Evolutionary conservation across 1,140 invertebrate genomes (phyloP).

Genomic region (Drosophila chauvacae): DNA sequence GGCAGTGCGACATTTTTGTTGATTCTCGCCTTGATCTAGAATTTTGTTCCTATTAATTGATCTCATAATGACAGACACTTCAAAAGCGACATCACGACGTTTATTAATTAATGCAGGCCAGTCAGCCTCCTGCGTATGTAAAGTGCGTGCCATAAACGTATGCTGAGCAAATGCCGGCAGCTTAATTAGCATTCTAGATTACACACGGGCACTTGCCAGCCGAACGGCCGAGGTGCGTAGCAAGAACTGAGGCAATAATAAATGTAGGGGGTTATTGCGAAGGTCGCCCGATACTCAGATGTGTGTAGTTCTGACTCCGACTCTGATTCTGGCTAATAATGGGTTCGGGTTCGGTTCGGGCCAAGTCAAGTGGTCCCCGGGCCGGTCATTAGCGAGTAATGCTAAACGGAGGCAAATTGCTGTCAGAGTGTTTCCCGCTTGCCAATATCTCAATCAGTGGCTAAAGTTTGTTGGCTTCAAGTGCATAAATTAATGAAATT

Average conservation of each 20-base stretch:
- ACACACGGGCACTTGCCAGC: constrained; percentile 31
- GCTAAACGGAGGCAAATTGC: constrained; percentile 62
- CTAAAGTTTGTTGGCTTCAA: constrained; percentile 38
- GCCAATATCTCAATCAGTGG: constrained; percentile 44
- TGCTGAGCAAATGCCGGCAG: constrained; percentile 75
- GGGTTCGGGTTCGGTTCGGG: constrained; percentile 25
- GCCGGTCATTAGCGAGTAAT: constrained; percentile 46
- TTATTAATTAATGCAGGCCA: constrained; percentile 80
- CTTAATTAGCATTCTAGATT: constrained; percentile 84
- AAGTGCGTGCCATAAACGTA: constrained; percentile 60
- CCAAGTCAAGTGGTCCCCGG: constrained; percentile 27
- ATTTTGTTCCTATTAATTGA: constrained; percentile 84
- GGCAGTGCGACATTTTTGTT: constrained; percentile 78
- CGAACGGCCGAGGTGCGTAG: constrained; percentile 51
- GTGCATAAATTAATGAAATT: constrained; percentile 74
- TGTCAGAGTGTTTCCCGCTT: constrained; percentile 68
- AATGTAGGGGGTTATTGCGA: constrained; percentile 51
- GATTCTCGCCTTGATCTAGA: constrained; percentile 82
- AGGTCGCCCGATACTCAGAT: constrained; percentile 25
- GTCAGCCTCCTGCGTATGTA: constrained; percentile 67
- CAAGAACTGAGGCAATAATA: constrained; percentile 51
- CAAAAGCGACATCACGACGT: constrained; percentile 84
- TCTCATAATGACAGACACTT: constrained; percentile 84
- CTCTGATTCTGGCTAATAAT: constrained; percentile 42
- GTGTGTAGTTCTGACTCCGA: constrained; percentile 9